phyloP scores from a whole-genome alignment of 2,797 vertebrate genomes.

The Taenioides sp. region DNA sequence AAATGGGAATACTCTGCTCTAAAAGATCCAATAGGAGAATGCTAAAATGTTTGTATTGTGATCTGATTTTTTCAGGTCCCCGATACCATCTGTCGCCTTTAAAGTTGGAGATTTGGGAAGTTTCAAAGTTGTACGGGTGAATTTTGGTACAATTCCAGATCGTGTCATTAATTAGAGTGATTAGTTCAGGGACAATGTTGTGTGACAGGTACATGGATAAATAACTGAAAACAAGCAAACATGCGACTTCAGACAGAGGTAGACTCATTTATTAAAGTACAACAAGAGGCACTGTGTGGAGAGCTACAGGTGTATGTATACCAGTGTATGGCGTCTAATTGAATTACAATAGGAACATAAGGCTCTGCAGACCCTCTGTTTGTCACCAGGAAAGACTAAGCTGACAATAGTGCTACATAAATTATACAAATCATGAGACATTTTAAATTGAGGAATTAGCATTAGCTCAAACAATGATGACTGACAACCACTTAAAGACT shows the following conservation, averaged over 20 bases:
- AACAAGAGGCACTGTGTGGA: background rate
- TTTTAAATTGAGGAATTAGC: background rate
- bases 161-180: conserved; percentile 22
- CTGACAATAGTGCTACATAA: background rate
- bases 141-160: conserved; percentile 23
- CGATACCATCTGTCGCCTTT: conserved; percentile 81
- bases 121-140: conserved; percentile 25
- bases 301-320: background rate
- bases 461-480: background rate
- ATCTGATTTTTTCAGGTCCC: conserved; percentile 76
- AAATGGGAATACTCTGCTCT: conserved; percentile 89
- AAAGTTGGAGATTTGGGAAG: conserved; percentile 73
- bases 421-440: background rate
- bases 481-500: background rate
- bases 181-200: conserved; percentile 38
- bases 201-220: conserved; percentile 45
- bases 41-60: conserved; percentile 84
- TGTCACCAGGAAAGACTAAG: background rate
- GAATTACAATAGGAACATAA: background rate
- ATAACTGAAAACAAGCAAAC: conserved; percentile 22
- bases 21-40: conserved; percentile 75
- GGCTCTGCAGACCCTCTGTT: background rate
- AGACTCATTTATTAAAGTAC: conserved; percentile 22
- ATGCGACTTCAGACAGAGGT: conserved; percentile 10
- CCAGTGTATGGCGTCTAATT: background rate